Conservation (phyloP, 2,888 invertebrate genomes). For the Drosophila kokeensis region DNA sequence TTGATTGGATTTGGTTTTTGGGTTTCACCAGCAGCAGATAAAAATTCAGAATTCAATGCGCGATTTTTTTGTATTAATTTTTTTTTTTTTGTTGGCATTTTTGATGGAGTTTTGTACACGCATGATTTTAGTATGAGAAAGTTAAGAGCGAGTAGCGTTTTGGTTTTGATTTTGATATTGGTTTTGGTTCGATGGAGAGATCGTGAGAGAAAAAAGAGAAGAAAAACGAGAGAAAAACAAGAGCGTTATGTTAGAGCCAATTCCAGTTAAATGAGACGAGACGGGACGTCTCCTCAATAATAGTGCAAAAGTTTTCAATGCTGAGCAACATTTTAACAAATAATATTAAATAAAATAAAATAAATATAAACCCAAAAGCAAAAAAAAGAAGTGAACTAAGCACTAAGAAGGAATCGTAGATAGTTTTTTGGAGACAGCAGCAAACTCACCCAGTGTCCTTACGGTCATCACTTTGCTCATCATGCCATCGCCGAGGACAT, state of each 20-base stretch:
- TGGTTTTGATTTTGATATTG: conserved; percentile 27
- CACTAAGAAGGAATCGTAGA: conserved; percentile 13
- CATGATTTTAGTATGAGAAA: conserved; percentile 72
- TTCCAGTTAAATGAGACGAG: conserved; percentile 57
- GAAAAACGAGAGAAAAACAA: conserved; percentile 76
- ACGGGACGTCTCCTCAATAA: conserved; percentile 22
- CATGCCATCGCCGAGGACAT: conserved; percentile 97
- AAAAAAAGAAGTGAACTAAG: conserved; percentile 33
- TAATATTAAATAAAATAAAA: conserved; percentile 7
- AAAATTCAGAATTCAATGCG: conserved; percentile 80
- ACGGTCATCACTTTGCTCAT: conserved; percentile 97
- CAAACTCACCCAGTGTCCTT: conserved; percentile 91
- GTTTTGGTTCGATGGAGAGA: conserved; percentile 53
- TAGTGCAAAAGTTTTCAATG: conserved; percentile 56
- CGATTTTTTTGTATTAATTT: conserved; percentile 20
- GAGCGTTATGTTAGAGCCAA: conserved; percentile 79
- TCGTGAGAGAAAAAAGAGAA: conserved; percentile 77
- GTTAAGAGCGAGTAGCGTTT: conserved; percentile 71
- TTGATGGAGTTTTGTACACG: conserved; percentile 42
- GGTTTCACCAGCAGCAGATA: conserved; percentile 56
- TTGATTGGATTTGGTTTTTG: neutral
- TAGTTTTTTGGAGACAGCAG: conserved; percentile 32
- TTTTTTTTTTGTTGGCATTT: conserved; percentile 45
- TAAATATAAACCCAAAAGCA: conserved; percentile 46
- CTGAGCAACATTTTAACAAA: conserved; percentile 33